Evolutionary conservation across 2,888 invertebrate genomes (phyloP).

Genomic region (Dasysyrphus tricinctus): DNA sequence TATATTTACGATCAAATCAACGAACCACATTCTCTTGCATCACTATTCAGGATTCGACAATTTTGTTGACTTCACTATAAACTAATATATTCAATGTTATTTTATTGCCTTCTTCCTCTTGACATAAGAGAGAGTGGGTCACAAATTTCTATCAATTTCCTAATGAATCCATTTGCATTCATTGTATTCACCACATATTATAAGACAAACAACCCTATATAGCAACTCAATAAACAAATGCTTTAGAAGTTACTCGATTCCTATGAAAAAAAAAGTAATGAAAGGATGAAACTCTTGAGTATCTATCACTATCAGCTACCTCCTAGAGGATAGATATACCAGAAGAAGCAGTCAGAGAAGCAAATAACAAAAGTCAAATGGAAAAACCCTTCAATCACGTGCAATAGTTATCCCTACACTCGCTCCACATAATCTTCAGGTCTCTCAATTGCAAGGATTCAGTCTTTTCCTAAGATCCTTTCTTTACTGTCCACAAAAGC

Average conservation of each 20-base stretch:
- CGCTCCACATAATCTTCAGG: conserved; percentile 47
- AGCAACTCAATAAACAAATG: conserved; percentile 58
- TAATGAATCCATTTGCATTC: conserved; percentile 72
- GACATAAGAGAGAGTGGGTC: background rate
- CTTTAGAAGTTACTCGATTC: conserved; percentile 50
- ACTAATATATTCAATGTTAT: conserved; percentile 55
- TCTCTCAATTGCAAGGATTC: conserved; percentile 61
- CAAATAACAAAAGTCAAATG: conserved; percentile 61
- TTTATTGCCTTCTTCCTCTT: background rate
- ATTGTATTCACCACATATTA: conserved; percentile 50
- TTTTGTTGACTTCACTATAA: conserved; percentile 38
- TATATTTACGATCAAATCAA: conserved; percentile 36
- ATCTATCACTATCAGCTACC: background rate
- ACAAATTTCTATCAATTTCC: conserved; percentile 44
- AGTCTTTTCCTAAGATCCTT: conserved; percentile 2
- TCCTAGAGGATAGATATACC: background rate
- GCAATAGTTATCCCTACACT: conserved; percentile 58
- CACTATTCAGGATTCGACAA: background rate
- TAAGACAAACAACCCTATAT: background rate
- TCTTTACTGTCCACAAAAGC: conserved; percentile 32
- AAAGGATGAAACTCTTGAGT: conserved; percentile 27
- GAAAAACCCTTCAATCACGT: conserved; percentile 50
- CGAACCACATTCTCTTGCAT: background rate
- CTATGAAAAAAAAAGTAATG: background rate
- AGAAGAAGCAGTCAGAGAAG: conserved; percentile 29